Evolutionary conservation across 2,888 invertebrate genomes (phyloP), one percentile per base, ranked within the genome.

Genomic region (Polydrusus tereticollis): DNA sequence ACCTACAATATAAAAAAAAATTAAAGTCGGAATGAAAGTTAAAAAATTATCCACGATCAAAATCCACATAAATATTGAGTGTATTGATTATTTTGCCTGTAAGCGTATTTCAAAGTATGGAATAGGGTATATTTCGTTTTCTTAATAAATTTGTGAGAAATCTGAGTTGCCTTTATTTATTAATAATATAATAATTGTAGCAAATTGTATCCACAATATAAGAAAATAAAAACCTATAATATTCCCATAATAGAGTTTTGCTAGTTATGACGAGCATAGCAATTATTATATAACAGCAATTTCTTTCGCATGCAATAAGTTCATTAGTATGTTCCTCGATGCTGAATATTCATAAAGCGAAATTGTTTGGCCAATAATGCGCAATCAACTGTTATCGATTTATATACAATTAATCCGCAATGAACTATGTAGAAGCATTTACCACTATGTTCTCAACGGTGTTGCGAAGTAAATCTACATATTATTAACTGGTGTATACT

Each of bases 371-470:
- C 38, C 29, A 36, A 64, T 64, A 64, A 52, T 64, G 50, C 50
- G 50, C 64, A 64, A 64, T 64, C 64, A 64, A 23, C 33, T 64
- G 52, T 38, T 64, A 64, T 64, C 52, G 64, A 64, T 64, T 64
- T 52, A 64, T 64, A 64, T 38, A 36, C 64, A 50, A 52, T 64
- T 64, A 62, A 64, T 33, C 64, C 18, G 52, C 50, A 64, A 14
- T 20, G 52, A 64, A 64, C 52, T 36, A 52, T 64, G 64, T 52
- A 36, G 50, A 38, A 14, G 23, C 38, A 23, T 52, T 64, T 38
- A 64, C 64, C 23, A 33, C 33, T 64, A 64, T 64, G 52, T 64
- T 14, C 50, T 16, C 23, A 23, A 29, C 21, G 38, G 33, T 20
- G n/a, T 36, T 38, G 36, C 10, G 20, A 16, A 29, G 16, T 33